Evolutionary conservation across 2,888 invertebrate genomes (phyloP).

Genomic region (Melanostoma mellinum): DNA sequence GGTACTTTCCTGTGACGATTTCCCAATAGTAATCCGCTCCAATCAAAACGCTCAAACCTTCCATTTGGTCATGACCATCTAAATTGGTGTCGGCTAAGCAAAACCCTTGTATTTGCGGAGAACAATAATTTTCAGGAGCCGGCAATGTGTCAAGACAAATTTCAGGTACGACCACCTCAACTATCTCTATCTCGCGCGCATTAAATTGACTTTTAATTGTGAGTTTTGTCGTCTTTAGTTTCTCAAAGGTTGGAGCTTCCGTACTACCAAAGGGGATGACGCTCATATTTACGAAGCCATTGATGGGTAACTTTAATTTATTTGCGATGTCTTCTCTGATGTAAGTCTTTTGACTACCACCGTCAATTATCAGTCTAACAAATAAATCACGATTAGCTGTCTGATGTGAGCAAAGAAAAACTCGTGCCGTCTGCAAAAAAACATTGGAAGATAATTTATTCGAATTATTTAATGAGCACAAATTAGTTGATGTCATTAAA

Average conservation of each 20-base stretch:
- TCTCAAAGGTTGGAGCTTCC: neutral
- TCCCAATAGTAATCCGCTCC: conserved; percentile 22
- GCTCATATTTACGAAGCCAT: neutral
- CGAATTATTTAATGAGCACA: neutral
- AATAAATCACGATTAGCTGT: neutral
- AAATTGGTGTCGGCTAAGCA: conserved; percentile 2
- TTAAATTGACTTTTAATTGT: neutral
- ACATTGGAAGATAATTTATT: neutral
- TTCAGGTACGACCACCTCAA: conserved; percentile 10
- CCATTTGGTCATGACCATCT: conserved; percentile 2
- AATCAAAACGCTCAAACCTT: conserved; percentile 10
- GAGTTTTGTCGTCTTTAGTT: neutral
- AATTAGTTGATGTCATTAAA: neutral
- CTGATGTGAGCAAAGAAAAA: neutral
- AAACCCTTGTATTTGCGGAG: neutral
- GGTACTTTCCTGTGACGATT: conserved; percentile 1
- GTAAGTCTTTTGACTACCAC: conserved; percentile 20
- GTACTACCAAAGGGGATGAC: neutral
- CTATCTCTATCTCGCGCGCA: neutral
- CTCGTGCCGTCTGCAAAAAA: conserved; percentile 14
- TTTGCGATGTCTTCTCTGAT: conserved; percentile 10
- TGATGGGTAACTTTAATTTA: conserved; percentile 1
- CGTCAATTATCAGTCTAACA: conserved; percentile 22
- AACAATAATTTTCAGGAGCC: too few species aligned
- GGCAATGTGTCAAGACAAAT: neutral